phyloP scores from a whole-genome alignment of 1,140 invertebrate genomes.

The Antheraea pernyi region DNA sequence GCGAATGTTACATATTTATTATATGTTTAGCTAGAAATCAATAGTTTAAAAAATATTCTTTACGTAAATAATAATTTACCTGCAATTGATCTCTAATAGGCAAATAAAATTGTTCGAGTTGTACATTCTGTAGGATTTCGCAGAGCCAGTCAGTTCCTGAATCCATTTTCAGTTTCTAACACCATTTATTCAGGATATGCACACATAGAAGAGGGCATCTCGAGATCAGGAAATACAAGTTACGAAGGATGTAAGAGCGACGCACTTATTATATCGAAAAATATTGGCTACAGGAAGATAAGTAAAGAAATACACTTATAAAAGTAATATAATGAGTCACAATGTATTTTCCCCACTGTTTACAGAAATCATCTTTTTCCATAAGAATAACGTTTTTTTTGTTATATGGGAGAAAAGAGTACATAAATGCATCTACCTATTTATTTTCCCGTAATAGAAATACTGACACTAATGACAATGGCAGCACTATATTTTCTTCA shows the following conservation, averaged over 20 bases:
- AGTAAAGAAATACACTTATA: background rate
- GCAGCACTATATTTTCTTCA: background rate
- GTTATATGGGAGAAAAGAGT: background rate
- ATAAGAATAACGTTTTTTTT: background rate
- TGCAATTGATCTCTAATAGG: conserved; percentile 95
- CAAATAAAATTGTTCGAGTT: conserved; percentile 94
- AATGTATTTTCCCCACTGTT: background rate
- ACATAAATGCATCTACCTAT: background rate
- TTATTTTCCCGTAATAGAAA: conserved; percentile 9
- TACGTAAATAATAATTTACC: conserved; percentile 45
- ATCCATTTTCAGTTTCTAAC: conserved; percentile 61
- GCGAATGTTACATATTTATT: background rate
- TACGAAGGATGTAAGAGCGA: conserved; percentile 24
- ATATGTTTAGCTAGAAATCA: background rate
- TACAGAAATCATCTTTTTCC: background rate
- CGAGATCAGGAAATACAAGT: conserved; percentile 55
- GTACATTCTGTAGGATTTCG: conserved; percentile 92
- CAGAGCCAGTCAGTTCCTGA: conserved; percentile 89
- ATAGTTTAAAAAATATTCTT: background rate
- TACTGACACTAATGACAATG: background rate
- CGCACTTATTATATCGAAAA: background rate
- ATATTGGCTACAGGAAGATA: background rate
- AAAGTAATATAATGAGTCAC: background rate
- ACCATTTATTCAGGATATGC: conserved; percentile 19
- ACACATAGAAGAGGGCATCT: conserved; percentile 48